A percentile compares a stretch with the other conserved stretches of the same genome.
phyloP scores from a whole-genome alignment of 2,797 vertebrate species.

The Cygnus olor region DNA sequence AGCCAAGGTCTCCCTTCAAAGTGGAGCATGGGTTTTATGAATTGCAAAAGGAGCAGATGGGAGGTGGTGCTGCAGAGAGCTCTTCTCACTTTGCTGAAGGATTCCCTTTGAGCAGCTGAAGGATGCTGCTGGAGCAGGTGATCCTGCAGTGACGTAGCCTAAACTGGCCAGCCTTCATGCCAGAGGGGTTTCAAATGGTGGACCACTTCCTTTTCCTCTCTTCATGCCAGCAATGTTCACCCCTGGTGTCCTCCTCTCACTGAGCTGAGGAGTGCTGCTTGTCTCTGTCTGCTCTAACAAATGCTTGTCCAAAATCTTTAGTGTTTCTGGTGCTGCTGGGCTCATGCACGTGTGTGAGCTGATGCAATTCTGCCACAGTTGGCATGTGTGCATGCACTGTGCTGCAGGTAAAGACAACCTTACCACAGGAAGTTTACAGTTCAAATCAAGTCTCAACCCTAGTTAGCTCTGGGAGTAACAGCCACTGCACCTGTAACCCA shows the following conservation, averaged over 20 bases:
- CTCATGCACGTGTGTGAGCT: accelerated
- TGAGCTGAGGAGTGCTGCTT: not conserved
- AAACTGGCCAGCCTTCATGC: not conserved
- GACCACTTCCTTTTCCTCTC: slow-evolving; percentile 8
- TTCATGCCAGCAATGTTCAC: not conserved
- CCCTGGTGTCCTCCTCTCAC: not conserved
- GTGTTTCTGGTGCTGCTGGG: not conserved
- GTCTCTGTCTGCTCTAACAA: not conserved
- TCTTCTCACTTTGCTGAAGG: not conserved
- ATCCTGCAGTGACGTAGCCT: slow-evolving; percentile 50
- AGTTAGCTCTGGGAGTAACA: not conserved
- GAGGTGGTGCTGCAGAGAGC: slow-evolving; percentile 16
- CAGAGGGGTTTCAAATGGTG: slow-evolving; percentile 41
- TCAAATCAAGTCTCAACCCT: not conserved
- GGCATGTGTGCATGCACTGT: accelerated
- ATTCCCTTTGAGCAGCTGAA: not conserved
- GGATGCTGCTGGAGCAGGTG: not conserved
- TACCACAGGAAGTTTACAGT: not conserved
- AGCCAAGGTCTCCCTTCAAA: not conserved
- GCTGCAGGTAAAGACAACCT: not conserved
- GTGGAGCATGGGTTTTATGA: not conserved
- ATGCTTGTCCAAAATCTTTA: not conserved
- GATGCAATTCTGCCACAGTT: not conserved
- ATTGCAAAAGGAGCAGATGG: slow-evolving; percentile 6
- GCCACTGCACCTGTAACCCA: not conserved